A percentile compares a stretch with the other conserved stretches of the same genome.
phyloP scores from a whole-genome alignment of 2,113 vertebrate genomes.

The Sorex araneus region DNA sequence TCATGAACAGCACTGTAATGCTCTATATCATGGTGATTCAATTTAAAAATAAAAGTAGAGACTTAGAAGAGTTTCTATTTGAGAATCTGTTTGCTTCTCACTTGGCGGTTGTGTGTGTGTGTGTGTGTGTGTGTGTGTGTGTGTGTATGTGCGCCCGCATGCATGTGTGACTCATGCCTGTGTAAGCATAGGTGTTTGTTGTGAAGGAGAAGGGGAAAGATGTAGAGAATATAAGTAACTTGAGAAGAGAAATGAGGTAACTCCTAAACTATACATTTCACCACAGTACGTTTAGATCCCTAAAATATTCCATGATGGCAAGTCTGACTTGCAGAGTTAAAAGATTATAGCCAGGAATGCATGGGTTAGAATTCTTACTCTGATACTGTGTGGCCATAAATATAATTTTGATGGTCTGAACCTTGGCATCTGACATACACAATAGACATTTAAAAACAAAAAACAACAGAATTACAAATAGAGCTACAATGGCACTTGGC shows the following conservation, averaged over 20 bases:
- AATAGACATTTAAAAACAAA: background rate
- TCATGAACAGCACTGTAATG: too few relatives aligned
- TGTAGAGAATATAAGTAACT: background rate
- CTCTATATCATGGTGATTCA: too few relatives aligned
- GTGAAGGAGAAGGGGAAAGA: background rate
- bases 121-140: too few relatives aligned
- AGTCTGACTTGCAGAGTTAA: background rate
- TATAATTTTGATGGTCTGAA: background rate
- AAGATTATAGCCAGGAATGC: background rate
- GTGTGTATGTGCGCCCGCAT: too few relatives aligned
- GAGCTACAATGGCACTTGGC: background rate
- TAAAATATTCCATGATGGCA: background rate
- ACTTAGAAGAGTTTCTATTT: background rate
- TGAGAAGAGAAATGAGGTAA: background rate
- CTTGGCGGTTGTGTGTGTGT: too few relatives aligned
- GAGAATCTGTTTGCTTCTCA: background rate
- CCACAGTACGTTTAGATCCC: background rate
- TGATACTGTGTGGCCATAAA: background rate
- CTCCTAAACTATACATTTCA: background rate
- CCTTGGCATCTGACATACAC: background rate
- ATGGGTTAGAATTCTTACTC: background rate
- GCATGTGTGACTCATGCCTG: background rate
- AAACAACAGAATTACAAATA: background rate
- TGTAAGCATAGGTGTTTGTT: background rate
- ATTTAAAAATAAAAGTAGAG: too few relatives aligned